Percentiles rank a stretch among this genome's conserved stretches.
Conservation (phyloP, 1,140 invertebrate genomes). For the Hylyphantes graminicola region DNA sequence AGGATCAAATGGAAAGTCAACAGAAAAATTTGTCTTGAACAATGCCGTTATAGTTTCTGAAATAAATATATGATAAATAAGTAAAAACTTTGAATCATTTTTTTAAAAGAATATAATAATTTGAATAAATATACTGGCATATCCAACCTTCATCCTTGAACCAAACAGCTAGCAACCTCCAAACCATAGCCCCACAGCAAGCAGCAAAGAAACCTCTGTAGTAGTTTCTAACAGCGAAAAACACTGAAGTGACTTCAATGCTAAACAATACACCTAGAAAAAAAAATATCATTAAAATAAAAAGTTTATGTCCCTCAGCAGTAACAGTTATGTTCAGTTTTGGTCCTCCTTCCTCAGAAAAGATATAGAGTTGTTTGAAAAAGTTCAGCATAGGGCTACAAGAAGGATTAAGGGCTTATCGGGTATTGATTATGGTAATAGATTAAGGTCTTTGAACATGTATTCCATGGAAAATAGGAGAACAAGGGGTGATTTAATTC, state of each 20-base stretch:
- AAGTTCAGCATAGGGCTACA: too few relatives aligned
- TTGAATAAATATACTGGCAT: not conserved
- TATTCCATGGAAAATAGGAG: too few relatives aligned
- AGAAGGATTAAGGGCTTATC: too few relatives aligned
- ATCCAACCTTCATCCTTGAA: slow-evolving; percentile 82
- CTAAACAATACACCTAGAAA: slow-evolving; percentile 90
- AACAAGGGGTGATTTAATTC: too few relatives aligned
- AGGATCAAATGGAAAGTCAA: slow-evolving; percentile 98
- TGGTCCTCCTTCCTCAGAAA: too few relatives aligned
- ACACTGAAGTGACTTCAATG: slow-evolving; percentile 98
- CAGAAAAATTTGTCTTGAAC: slow-evolving; percentile 93
- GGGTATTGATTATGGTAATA: too few relatives aligned
- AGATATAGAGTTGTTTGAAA: too few relatives aligned
- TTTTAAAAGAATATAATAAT: not conserved
- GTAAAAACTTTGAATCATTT: not conserved
- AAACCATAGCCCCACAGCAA: slow-evolving; percentile 95
- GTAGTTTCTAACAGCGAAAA: slow-evolving; percentile 98
- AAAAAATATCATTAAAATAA: too few relatives aligned
- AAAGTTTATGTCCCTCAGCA: too few relatives aligned
- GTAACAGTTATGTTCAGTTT: too few relatives aligned
- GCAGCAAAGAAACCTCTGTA: slow-evolving; percentile 99
- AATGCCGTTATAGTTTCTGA: slow-evolving; percentile 94
- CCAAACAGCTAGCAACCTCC: slow-evolving; percentile 93
- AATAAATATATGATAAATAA: slow-evolving; percentile 64
- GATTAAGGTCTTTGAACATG: too few relatives aligned